phyloP scores from a whole-genome alignment of 1,140 invertebrate genomes.

The Agraylea sexmaculata region DNA sequence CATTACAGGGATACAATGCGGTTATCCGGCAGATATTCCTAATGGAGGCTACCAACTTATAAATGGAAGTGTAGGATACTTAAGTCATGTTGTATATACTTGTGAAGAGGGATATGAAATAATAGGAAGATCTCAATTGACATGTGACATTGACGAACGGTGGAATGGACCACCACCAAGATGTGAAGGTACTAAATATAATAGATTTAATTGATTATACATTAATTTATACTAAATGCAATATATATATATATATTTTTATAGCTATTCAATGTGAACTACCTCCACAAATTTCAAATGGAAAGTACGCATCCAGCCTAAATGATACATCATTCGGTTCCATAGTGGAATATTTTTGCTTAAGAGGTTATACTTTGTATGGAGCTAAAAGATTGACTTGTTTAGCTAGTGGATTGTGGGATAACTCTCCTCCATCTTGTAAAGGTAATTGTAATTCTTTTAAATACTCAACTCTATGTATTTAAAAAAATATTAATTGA shows the following conservation, averaged over 20 bases:
- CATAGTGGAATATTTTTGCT: constrained; percentile 65
- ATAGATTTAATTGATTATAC: constrained; percentile 8
- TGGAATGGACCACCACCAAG: constrained; percentile 89
- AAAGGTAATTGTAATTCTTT: constrained; percentile 39
- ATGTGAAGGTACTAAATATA: constrained; percentile 59
- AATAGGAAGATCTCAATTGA: constrained; percentile 65
- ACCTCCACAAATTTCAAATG: constrained; percentile 60
- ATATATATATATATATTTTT: constrained; percentile 13
- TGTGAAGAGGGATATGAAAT: constrained; percentile 78
- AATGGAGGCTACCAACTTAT: constrained; percentile 71
- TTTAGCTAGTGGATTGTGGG: constrained; percentile 64
- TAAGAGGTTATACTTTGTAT: constrained; percentile 53
- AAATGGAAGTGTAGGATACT: constrained; percentile 73
- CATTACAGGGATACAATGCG: constrained; percentile 72
- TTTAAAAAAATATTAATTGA: constrained; percentile 8
- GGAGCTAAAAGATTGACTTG: constrained; percentile 61
- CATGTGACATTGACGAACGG: constrained; percentile 83
- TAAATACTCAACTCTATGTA: constrained; percentile 4
- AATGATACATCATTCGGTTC: constrained; percentile 56
- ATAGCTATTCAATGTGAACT: constrained; percentile 65
- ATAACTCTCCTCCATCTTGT: constrained; percentile 60
- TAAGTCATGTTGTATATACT: constrained; percentile 72
- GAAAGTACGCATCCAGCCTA: constrained; percentile 48
- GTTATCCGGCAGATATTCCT: constrained; percentile 71
- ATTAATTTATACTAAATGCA: constrained; percentile 8